Conservation (phyloP, 2,888 invertebrate genomes). For the Aphidius colemani region DNA sequence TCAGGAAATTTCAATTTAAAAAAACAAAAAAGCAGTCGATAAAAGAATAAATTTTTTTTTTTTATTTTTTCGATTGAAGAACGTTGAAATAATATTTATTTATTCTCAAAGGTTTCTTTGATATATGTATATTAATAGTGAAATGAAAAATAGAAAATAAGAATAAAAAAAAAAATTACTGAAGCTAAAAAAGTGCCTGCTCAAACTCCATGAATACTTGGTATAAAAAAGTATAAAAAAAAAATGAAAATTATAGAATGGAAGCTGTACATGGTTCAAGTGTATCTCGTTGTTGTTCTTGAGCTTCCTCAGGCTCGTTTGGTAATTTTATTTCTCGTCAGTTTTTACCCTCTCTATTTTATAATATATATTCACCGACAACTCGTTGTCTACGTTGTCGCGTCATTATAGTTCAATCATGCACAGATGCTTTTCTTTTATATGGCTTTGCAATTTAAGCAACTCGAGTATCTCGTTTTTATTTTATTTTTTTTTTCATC, state of each 20-base stretch:
- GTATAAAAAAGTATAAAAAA: too few relatives aligned
- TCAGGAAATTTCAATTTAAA: background rate
- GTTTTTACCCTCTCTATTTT: constrained; percentile 17
- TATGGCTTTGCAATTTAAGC: constrained; percentile 46
- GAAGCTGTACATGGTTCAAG: background rate
- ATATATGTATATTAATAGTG: too few relatives aligned
- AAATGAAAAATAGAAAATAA: too few relatives aligned
- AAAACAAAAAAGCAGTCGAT: too few relatives aligned
- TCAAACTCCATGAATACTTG: too few relatives aligned
- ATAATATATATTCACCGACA: constrained; percentile 17
- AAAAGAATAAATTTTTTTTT: too few relatives aligned
- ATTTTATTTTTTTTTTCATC: constrained; percentile 21
- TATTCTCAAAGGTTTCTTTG: too few relatives aligned
- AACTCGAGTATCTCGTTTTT: constrained; percentile 31
- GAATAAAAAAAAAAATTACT: too few relatives aligned
- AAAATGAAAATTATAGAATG: too few relatives aligned
- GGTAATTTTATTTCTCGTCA: constrained; percentile 45
- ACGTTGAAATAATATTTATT: too few relatives aligned
- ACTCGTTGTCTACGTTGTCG: constrained; percentile 24
- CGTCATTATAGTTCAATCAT: constrained; percentile 52
- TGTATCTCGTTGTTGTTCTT: constrained; percentile 32
- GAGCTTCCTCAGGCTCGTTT: constrained; percentile 35
- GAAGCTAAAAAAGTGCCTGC: too few relatives aligned
- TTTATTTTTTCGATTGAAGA: too few relatives aligned
- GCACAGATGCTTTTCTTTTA: constrained; percentile 43